Percentiles rank a stretch among this genome's conserved stretches.
Evolutionary conservation across 1,140 invertebrate species (phyloP).

Genomic region (Scaptomyza graminum): DNA sequence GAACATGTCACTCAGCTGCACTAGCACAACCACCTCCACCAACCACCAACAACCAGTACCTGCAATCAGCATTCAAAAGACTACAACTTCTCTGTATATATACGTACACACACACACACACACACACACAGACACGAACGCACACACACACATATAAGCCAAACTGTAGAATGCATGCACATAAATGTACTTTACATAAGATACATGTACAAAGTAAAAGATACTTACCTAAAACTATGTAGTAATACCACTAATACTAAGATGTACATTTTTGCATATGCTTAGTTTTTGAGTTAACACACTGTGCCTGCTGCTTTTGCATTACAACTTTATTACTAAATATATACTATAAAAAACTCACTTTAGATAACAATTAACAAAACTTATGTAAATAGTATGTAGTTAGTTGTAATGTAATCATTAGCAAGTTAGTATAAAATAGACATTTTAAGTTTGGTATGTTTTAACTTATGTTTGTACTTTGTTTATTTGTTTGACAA

Average conservation of each 20-base stretch:
- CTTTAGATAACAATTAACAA: not conserved
- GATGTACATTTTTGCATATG: constrained; percentile 13
- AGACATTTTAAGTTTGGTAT: constrained; percentile 18
- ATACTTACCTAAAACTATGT: constrained; percentile 15
- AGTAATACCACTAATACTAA: not conserved
- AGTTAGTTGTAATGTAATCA: constrained; percentile 7
- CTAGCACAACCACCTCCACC: not conserved
- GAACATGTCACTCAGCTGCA: constrained; percentile 28
- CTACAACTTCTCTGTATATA: constrained; percentile 7
- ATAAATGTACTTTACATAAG: too few species aligned
- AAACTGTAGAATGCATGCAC: constrained; percentile 20
- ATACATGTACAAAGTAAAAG: constrained; percentile 8
- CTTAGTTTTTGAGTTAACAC: constrained; percentile 13
- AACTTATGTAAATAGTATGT: constrained; percentile 6
- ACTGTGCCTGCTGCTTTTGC: constrained; percentile 20
- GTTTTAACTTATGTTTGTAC: constrained; percentile 5
- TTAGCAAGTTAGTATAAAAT: not conserved
- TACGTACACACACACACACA: constrained; percentile 5
- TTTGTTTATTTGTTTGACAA: constrained; percentile 47
- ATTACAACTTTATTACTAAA: not conserved
- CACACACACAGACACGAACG: not conserved
- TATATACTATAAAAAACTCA: not conserved
- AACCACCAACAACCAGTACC: constrained; percentile 18
- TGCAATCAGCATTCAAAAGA: constrained; percentile 24
- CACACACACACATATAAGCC: not conserved